These are phyloP conservation scores for Limnephilus lunatus DNA, from an alignment of 2,888 invertebrate genomes.

Conservation along the genomic window DNA sequence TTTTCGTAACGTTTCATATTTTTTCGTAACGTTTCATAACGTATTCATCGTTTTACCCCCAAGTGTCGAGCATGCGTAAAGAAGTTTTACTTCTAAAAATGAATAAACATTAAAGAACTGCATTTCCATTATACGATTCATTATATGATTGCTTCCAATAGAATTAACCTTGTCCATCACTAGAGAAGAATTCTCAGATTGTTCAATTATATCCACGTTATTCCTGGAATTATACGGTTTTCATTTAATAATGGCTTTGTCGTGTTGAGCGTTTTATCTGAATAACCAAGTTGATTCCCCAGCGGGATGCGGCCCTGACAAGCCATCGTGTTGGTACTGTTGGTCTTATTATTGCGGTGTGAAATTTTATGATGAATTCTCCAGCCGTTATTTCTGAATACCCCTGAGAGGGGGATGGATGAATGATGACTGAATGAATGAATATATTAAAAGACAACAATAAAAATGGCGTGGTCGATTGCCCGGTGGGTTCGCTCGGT, in stretches of 20 bases:
- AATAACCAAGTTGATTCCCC: not conserved
- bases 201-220: not conserved
- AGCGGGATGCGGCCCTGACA: not conserved
- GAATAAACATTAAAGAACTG: too few relatives aligned
- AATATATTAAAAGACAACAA: not conserved
- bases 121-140: too few relatives aligned
- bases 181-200: not conserved
- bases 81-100: too few relatives aligned
- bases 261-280: not conserved
- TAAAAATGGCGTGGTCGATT: not conserved
- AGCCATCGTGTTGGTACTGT: not conserved
- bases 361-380: slow-evolving; percentile 2
- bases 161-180: not conserved
- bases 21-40: too few relatives aligned
- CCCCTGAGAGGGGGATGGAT: not conserved
- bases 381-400: not conserved
- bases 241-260: not conserved
- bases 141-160: not conserved
- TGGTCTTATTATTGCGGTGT: not conserved
- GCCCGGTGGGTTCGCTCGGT: not conserved
- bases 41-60: too few relatives aligned
- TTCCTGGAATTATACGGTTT: not conserved
- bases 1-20: too few relatives aligned
- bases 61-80: too few relatives aligned
- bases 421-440: not conserved